Evolutionary conservation across 2,888 invertebrate species (phyloP), one percentile per base, ranked within the genome.

Genomic region (Sphecodes monilicornis): DNA sequence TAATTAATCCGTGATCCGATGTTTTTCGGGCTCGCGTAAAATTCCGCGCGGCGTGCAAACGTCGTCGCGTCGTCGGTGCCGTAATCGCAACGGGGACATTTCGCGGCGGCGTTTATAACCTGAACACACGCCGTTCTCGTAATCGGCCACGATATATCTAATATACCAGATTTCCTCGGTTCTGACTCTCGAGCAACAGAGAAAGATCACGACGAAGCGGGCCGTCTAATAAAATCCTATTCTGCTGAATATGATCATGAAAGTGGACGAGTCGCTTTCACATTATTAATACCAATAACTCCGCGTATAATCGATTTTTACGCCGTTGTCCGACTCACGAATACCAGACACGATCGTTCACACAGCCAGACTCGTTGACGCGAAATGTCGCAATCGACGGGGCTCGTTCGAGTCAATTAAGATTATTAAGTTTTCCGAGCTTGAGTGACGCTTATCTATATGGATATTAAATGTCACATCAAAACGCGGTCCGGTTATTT

Each of bases 311-410:
- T 66, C 36, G 64, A 66, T 66, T 66, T 66, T 66, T 66, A 66
- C 64, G 10, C 11, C 22, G 32, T 3, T 32, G 36, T 66, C 22
- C 22, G 22, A 66, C 10, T 22, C 29, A 29, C 60, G 60, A 29
- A 60, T 18, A 26, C 16, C 16, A 69, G 50, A 32, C n/a, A 41
- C 32, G 77, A 60, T 77, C 76, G 82, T 69, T 82, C 76, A 16
- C 76, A 16, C 76, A 32, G 82, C 69, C 83, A 82, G 82, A 82
- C 83, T 36, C 32, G 32, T 50, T 66, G 29, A n/a, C n/a, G 32
- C 39, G 76, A n/a, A 54, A 54, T 57, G 36, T 32, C 22, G 22
- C 77, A n/a, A 60, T 54, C 36, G 57, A 29, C 46, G 26, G 3
- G 26, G 0, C 32, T 68, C 18, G 16, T 16, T 73, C 13, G 43